Percentiles rank a stretch among this genome's conserved stretches.
These are phyloP conservation scores for Calypte anna DNA, from an alignment of 2,113 vertebrate genomes.

Conservation along the genomic window DNA sequence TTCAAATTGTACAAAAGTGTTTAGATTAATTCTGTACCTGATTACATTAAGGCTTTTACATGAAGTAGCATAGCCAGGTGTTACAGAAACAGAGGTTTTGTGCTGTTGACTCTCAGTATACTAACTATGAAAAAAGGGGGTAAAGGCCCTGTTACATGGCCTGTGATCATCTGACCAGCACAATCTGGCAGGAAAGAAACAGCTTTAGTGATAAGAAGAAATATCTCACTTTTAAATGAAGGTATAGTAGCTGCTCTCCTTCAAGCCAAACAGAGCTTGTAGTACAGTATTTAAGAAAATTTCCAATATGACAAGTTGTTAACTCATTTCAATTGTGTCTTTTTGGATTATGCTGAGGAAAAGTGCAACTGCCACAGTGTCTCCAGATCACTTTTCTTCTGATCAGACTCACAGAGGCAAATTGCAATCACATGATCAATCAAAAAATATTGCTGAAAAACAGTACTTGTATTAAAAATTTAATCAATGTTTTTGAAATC, in stretches of 20 bases:
- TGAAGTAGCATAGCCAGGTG: not conserved
- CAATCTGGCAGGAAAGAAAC: constrained; percentile 24
- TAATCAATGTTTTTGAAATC: constrained; percentile 22
- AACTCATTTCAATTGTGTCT: not conserved
- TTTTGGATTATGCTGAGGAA: not conserved
- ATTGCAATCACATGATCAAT: not conserved
- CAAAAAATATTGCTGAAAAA: not conserved
- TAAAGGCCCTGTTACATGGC: not conserved
- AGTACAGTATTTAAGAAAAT: constrained; percentile 9
- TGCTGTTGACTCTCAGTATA: not conserved
- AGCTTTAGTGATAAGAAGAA: constrained; percentile 29
- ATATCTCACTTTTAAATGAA: constrained; percentile 10
- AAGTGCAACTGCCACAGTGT: not conserved
- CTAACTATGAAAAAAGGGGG: not conserved
- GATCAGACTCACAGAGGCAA: constrained; percentile 24
- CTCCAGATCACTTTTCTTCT: constrained; percentile 7
- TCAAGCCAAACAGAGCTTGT: not conserved
- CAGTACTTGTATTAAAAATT: not conserved
- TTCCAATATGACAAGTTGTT: constrained; percentile 30
- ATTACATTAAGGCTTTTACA: not conserved
- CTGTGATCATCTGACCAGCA: constrained; percentile 20
- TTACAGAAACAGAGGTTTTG: constrained; percentile 23
- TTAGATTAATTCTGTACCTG: not conserved
- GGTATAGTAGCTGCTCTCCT: not conserved
- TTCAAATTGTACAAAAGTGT: not conserved